Base-by-base conservation (phyloP, 1,140 invertebrate genomes). In the Drosophila nannoptera region DNA sequence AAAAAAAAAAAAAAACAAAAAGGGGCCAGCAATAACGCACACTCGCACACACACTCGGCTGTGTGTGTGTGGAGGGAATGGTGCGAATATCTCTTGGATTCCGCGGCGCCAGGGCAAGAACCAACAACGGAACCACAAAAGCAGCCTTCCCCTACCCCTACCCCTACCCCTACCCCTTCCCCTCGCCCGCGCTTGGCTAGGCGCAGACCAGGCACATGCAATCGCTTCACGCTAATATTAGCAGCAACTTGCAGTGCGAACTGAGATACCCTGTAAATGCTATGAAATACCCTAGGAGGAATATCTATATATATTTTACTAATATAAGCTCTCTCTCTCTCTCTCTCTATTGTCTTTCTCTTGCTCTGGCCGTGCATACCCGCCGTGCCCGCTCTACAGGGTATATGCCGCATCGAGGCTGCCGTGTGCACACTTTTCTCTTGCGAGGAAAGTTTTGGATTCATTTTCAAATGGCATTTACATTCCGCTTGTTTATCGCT, bases 191-290 rank as follows among this genome's bases (percentile, higher is more conserved):
- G 4, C 4, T 29, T 11, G 5, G 40, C 9, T 35, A 22, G 50
- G 5, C 60, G 3, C 22, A 22, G 22, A 22, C 7, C 32, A 61
- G 56, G 36, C 64, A 35, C 64, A 72, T 68, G 69, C 69, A 72
- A 68, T 72, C 69, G 52, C 54, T 72, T 68, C 64, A 72, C 64
- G 69, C 69, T 72, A 68, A 68, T 61, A 72, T 72, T 72, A 56
- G 64, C 64, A 72, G 42, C 63, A 62, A 72, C 61, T 22, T 56
- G 45, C 56, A 68, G 43, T 55, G 56, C 61, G 64, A 69, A 65
- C 67, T 0, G 12, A 38, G 7, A 65, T 65, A 11, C 52, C 16
- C 66, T 69, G n/a, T 31, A 16, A 43, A 16, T 12, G 8, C n/a
- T 33, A 33, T 35, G 22, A 38, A 16, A 63, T 63, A 7, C 50